Conservation (phyloP, 1,140 invertebrate species). For the Callitettix versicolor region DNA sequence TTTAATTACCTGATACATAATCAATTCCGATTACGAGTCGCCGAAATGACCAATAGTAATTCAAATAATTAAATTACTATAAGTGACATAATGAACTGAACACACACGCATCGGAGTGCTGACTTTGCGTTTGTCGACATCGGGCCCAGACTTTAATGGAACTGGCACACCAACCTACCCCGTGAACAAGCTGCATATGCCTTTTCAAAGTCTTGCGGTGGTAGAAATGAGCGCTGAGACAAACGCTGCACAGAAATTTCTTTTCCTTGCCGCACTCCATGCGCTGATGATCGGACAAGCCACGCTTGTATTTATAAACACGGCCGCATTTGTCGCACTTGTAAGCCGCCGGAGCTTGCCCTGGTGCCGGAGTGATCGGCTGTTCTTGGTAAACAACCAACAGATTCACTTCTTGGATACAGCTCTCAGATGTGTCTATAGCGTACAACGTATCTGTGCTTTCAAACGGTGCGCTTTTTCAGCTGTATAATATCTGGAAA, state of each 20-base stretch:
- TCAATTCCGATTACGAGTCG: too few species aligned
- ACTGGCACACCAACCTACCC: too few species aligned
- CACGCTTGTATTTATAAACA: conserved; percentile 38
- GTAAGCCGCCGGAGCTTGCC: neutral
- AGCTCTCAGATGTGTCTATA: neutral
- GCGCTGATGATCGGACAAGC: conserved; percentile 40
- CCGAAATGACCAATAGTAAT: too few species aligned
- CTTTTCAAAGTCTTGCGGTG: conserved; percentile 37
- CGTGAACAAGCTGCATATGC: conserved; percentile 28
- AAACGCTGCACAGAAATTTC: conserved; percentile 39
- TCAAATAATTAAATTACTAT: too few species aligned
- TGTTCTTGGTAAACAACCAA: too few species aligned
- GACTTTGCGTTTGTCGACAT: too few species aligned
- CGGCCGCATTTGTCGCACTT: conserved; percentile 33
- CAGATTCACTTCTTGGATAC: neutral
- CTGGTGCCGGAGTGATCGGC: too few species aligned
- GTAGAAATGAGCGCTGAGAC: conserved; percentile 35
- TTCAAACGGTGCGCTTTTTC: conserved; percentile 27
- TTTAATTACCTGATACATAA: too few species aligned
- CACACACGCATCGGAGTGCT: too few species aligned
- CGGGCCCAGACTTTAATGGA: too few species aligned
- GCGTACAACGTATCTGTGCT: conserved; percentile 15
- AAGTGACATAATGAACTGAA: too few species aligned
- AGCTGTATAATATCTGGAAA: conserved; percentile 22
- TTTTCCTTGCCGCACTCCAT: conserved; percentile 43